Conservation (phyloP, 1,140 invertebrate genomes). For the Prorops nasuta region DNA sequence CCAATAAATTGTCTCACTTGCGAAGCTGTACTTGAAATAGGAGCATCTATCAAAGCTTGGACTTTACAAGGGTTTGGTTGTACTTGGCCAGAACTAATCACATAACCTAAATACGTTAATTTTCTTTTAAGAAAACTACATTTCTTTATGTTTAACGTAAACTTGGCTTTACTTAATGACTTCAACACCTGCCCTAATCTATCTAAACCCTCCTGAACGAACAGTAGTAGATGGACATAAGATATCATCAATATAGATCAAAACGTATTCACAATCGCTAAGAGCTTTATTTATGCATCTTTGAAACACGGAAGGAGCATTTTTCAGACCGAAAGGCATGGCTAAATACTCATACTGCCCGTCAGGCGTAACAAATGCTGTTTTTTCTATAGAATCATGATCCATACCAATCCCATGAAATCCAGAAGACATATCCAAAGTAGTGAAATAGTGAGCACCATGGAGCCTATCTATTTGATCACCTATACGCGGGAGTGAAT, state of each 20-base stretch:
- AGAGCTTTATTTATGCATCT: background rate
- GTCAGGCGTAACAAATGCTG: background rate
- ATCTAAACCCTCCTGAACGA: background rate
- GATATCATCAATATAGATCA: conserved; percentile 6
- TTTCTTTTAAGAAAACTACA: background rate
- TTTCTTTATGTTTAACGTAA: conserved; percentile 1
- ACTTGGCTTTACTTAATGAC: background rate
- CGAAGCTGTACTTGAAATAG: background rate
- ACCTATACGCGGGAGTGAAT: conserved; percentile 40
- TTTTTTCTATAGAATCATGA: conserved; percentile 17
- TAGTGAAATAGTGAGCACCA: conserved; percentile 22
- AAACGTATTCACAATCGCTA: background rate
- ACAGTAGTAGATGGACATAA: background rate
- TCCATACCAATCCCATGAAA: conserved; percentile 14
- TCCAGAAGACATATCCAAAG: conserved; percentile 3
- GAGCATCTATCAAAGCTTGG: background rate
- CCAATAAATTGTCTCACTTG: background rate
- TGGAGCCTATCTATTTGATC: conserved; percentile 45
- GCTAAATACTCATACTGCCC: background rate
- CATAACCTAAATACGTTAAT: background rate
- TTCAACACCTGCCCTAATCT: background rate
- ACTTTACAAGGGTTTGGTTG: background rate
- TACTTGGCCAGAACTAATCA: background rate
- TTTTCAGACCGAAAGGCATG: conserved; percentile 2
- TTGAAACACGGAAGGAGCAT: background rate